Evolutionary conservation across 2,888 invertebrate genomes (phyloP), one percentile per base, ranked within the genome.

Genomic region (Thymelicus lineola): DNA sequence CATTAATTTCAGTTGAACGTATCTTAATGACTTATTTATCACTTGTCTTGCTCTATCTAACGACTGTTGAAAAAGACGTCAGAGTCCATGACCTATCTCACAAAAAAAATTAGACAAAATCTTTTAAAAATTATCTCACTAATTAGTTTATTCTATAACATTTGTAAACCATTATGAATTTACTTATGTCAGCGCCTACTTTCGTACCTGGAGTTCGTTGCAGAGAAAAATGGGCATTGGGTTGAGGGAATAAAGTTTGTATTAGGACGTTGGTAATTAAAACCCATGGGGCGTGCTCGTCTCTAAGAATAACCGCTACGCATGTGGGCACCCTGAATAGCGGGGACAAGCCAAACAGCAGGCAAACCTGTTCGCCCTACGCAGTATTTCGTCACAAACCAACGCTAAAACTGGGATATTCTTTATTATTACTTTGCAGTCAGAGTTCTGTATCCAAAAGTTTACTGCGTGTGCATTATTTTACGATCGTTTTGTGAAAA

Each of bases 271-370:
- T 61, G 14, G 20, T 45, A 46, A 6, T 14, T 36, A 65, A 70
- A 71, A 71, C 73, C 76, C 73, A 75, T 76, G 71, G 71, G 73
- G 78, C 75, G 72, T 73, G 80, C 75, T 72, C 70, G 72, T 72
- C 80, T 82, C 85, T 88, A 86, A 87, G 87, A 89, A 86, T 82
- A 86, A 85, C 86, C 82, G 86, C 86, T 87, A 83, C 76, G 75
- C 74, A 75, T 70, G 76, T 79, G 84, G 86, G 85, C 83, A 84
- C 81, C 79, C 73, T 75, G 73, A 10, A 35, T 75, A 76, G 76
- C 72, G 74, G 77, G 78, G 76, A 73, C 73, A 72, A 60, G 71
- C 68, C 73, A 75, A 76, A 77, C 78, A 73, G 73, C 72, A 60
- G 71, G 69, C 73, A 75, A 76, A 77, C 78, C 77, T 72, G 75